phyloP scores from a whole-genome alignment of 2,888 invertebrate species.

The Bhutanitis thaidina region DNA sequence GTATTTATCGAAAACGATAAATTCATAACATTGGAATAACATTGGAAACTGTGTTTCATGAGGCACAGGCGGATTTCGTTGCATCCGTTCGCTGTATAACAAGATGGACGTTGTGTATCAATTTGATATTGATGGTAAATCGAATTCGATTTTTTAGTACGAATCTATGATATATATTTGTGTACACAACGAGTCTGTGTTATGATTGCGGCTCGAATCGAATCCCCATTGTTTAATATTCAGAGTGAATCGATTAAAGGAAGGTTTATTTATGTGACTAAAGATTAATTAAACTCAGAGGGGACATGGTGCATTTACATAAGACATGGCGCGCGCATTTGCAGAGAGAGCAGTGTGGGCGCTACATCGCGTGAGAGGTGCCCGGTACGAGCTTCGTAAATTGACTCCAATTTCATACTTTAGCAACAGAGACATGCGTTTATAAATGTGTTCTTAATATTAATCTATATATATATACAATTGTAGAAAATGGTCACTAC shows the following conservation, averaged over 20 bases:
- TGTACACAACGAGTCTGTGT: background rate
- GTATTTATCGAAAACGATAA: conserved; percentile 11
- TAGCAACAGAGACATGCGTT: conserved; percentile 5
- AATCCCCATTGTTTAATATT: conserved; percentile 52
- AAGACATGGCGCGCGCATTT: conserved; percentile 77
- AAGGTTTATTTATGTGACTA: conserved; percentile 70
- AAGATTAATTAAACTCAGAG: conserved; percentile 74
- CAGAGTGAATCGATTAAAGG: conserved; percentile 56
- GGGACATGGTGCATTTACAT: conserved; percentile 76
- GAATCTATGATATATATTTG: background rate
- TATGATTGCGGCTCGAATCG: conserved; percentile 4
- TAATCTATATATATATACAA: too few species aligned
- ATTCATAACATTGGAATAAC: conserved; percentile 1
- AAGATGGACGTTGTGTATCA: too few species aligned
- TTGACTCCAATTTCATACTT: conserved; percentile 25
- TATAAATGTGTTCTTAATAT: too few species aligned
- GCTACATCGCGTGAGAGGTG: conserved; percentile 45
- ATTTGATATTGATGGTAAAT: background rate
- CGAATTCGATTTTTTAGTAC: background rate
- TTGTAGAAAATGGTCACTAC: too few species aligned
- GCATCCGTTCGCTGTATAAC: too few species aligned
- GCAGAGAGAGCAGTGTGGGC: conserved; percentile 57
- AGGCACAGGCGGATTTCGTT: background rate
- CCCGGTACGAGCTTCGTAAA: conserved; percentile 17
- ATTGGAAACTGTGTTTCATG: background rate